Conservation (phyloP, 2,113 vertebrate species). For the Colinus virginianus region DNA sequence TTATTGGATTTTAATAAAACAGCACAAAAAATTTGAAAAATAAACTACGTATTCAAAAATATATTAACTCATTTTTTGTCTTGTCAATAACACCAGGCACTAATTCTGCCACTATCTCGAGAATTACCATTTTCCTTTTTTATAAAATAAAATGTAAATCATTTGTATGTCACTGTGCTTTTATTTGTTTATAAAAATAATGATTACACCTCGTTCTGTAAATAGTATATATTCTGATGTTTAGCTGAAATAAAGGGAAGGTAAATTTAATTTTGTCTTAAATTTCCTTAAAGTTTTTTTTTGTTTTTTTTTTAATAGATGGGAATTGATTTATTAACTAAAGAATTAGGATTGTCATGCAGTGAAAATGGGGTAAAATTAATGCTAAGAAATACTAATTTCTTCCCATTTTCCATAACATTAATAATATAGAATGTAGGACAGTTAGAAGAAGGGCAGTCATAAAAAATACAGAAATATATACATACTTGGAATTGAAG, state of each 20-base stretch:
- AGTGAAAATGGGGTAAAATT: not conserved
- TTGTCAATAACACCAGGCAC: not conserved
- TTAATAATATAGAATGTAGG: not conserved
- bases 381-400: not conserved
- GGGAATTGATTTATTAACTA: not conserved
- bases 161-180: not conserved
- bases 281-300: not conserved
- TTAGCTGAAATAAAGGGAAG: not conserved
- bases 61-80: not conserved
- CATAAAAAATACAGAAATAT: not conserved
- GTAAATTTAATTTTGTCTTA: not conserved
- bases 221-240: not conserved
- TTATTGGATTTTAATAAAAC: conserved; percentile 11
- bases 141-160: not conserved
- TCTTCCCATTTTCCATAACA: not conserved
- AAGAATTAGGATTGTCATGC: not conserved
- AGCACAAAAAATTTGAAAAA: not conserved
- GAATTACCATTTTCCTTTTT: not conserved
- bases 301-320: not conserved
- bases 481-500: not conserved
- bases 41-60: not conserved
- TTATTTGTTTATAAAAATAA: not conserved
- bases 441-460: not conserved
- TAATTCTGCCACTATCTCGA: not conserved
- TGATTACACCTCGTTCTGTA: not conserved